Conservation (phyloP, 1,140 invertebrate species). For the Nasonia vitripennis region DNA sequence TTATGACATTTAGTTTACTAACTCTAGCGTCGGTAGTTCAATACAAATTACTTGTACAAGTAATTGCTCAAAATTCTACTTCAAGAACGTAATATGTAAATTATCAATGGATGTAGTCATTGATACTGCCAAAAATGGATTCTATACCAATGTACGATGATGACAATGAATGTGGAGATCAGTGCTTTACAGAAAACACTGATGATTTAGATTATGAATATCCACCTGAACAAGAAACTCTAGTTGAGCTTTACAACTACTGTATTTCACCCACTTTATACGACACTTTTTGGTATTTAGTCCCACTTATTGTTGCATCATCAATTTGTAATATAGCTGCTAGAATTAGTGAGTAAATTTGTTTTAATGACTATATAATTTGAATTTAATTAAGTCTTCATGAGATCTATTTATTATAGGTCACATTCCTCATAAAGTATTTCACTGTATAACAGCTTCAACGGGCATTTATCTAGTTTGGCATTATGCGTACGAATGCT, state of each 20-base stretch:
- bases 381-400: conserved; percentile 1
- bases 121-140: conserved; percentile 53
- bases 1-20: conserved; percentile 2
- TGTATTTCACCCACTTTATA: conserved; percentile 66
- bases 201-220: conserved; percentile 67
- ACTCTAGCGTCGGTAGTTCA: neutral
- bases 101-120: neutral
- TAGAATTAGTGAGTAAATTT: conserved; percentile 60
- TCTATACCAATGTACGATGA: conserved; percentile 62
- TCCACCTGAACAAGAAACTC: conserved; percentile 61
- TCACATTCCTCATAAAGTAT: conserved; percentile 56
- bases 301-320: conserved; percentile 62
- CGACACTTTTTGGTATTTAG: conserved; percentile 63
- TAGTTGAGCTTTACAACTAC: conserved; percentile 64
- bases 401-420: conserved; percentile 55
- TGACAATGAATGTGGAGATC: conserved; percentile 62
- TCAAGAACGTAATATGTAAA: neutral
- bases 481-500: conserved; percentile 67
- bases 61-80: neutral
- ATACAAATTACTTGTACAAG: neutral
- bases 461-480: conserved; percentile 65
- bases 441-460: conserved; percentile 63
- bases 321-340: conserved; percentile 64
- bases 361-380: neutral
- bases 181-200: conserved; percentile 57